These are phyloP conservation scores for Baccha elongata DNA, from an alignment of 2,888 invertebrate genomes.

Conservation along the genomic window DNA sequence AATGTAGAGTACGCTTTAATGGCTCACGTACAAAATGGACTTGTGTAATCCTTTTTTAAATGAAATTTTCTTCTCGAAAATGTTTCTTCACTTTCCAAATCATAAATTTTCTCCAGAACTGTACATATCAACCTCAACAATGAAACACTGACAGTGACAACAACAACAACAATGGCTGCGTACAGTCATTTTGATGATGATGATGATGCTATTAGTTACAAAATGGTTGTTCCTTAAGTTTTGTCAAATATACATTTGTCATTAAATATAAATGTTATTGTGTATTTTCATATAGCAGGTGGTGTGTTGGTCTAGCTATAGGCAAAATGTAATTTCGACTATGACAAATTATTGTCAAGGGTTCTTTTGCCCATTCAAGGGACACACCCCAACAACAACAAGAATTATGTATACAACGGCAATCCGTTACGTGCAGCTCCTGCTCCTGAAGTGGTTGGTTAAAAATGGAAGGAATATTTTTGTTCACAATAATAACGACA, in stretches of 20 bases:
- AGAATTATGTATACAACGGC: neutral
- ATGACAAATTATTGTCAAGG: constrained; percentile 34
- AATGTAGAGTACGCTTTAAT: constrained; percentile 7
- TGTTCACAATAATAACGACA: constrained; percentile 33
- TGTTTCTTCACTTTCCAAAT: constrained; percentile 6
- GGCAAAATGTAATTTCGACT: constrained; percentile 33
- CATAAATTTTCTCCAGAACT: constrained; percentile 26
- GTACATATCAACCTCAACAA: constrained; percentile 9
- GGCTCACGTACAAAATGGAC: constrained; percentile 14
- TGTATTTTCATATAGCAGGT: constrained; percentile 6
- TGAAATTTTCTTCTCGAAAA: constrained; percentile 10
- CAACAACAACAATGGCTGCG: neutral
- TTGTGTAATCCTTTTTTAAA: constrained; percentile 25
- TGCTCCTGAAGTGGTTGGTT: constrained; percentile 10
- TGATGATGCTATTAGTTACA: constrained; percentile 14
- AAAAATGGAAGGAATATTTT: constrained; percentile 10
- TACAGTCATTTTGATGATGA: constrained; percentile 11
- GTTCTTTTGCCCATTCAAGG: neutral
- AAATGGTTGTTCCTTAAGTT: constrained; percentile 15
- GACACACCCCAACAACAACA: neutral
- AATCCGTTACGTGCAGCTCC: neutral
- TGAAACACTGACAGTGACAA: neutral
- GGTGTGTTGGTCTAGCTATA: constrained; percentile 24
- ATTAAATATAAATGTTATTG: constrained; percentile 49
- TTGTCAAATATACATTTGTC: constrained; percentile 41